phyloP scores from a whole-genome alignment of 2,888 invertebrate species.

The Cephus sareptanus region DNA sequence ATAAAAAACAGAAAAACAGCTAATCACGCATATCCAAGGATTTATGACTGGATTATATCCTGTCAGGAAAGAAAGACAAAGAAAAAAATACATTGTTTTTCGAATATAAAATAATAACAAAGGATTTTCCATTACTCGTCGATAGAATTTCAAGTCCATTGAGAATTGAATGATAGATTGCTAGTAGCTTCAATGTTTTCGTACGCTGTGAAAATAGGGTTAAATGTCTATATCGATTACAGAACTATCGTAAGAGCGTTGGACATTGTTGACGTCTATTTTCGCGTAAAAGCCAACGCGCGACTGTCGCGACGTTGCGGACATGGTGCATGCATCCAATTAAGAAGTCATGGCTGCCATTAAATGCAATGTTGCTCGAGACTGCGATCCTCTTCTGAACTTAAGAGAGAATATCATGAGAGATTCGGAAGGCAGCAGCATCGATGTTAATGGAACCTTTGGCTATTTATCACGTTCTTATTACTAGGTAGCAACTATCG shows the following conservation, averaged over 20 bases:
- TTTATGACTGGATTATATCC: neutral
- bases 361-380: neutral
- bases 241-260: neutral
- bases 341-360: neutral
- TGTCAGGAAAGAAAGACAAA: neutral
- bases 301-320: neutral
- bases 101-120: neutral
- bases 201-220: neutral
- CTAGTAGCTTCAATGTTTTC: too few relatives aligned
- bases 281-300: neutral
- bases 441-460: neutral
- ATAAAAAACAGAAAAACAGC: neutral
- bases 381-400: neutral
- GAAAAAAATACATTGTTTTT: neutral
- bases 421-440: neutral
- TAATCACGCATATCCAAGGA: neutral
- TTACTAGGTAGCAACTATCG: neutral
- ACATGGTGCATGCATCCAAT: neutral
- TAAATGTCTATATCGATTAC: neutral
- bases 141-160: neutral
- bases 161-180: neutral
- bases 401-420: neutral
- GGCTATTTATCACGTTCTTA: neutral
- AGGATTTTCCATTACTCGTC: neutral
- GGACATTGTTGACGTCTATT: neutral